Percentiles rank a stretch among this genome's conserved stretches.
phyloP scores from a whole-genome alignment of 2,888 invertebrate species.

The Drosophila cognata region DNA sequence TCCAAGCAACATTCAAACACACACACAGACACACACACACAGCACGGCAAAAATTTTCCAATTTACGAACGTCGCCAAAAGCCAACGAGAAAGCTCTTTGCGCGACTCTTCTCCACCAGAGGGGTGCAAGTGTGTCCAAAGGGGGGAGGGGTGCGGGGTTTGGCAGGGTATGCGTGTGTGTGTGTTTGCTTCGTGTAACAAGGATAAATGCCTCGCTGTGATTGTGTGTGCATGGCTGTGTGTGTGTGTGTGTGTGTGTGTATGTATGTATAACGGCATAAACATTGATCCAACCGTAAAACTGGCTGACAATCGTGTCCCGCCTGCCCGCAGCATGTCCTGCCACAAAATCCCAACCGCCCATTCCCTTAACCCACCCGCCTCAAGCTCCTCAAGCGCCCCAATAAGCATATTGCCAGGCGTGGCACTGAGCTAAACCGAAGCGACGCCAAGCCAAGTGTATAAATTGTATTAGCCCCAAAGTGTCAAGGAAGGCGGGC shows the following conservation, averaged over 20 bases:
- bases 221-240: constrained; percentile 39
- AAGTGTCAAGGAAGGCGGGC: constrained; percentile 67
- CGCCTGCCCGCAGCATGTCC: constrained; percentile 21
- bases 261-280: constrained; percentile 64
- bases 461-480: constrained; percentile 81
- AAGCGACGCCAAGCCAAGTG: constrained; percentile 78
- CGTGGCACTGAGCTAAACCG: constrained; percentile 76
- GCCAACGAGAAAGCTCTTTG: constrained; percentile 53
- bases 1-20: background rate
- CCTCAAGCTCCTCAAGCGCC: background rate
- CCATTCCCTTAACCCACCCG: background rate
- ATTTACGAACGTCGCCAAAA: constrained; percentile 81
- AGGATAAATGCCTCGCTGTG: constrained; percentile 76
- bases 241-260: constrained; percentile 49
- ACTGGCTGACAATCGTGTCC: constrained; percentile 75
- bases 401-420: constrained; percentile 21
- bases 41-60: constrained; percentile 78
- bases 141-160: background rate
- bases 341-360: constrained; percentile 22
- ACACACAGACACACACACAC: constrained; percentile 19
- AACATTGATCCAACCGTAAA: constrained; percentile 81
- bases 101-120: constrained; percentile 5
- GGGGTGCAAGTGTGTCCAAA: constrained; percentile 2
- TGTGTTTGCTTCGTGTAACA: constrained; percentile 59
- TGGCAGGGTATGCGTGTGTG: constrained; percentile 4